Percentiles rank a stretch among this genome's conserved stretches.
Conservation (phyloP, 2,888 invertebrate species). For the Hypomecis atomaria region DNA sequence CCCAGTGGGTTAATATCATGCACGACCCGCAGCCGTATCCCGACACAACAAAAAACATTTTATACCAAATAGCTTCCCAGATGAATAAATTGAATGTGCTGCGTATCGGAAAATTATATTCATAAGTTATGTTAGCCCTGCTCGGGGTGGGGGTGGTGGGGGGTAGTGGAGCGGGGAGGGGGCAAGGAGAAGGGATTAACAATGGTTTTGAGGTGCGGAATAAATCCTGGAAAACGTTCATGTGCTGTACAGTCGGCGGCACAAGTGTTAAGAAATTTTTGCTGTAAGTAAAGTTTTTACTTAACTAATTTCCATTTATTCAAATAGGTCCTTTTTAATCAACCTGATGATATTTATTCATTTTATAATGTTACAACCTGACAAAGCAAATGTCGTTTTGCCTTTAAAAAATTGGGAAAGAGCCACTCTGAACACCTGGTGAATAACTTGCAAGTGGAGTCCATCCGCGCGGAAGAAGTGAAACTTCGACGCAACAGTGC, state of each 20-base stretch:
- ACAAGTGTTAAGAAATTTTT: slow-evolving; percentile 12
- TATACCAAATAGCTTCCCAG: slow-evolving; percentile 35
- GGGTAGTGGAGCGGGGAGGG: slow-evolving; percentile 7
- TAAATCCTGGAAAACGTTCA: slow-evolving; percentile 36
- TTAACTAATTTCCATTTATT: too few species aligned
- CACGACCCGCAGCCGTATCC: slow-evolving; percentile 7
- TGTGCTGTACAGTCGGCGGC: slow-evolving; percentile 17
- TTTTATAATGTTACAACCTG: too few species aligned
- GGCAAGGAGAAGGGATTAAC: slow-evolving; percentile 39
- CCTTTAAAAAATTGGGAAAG: too few species aligned
- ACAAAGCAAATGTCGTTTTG: too few species aligned
- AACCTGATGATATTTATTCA: too few species aligned
- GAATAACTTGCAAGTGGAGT: too few species aligned
- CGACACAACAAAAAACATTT: slow-evolving; percentile 25
- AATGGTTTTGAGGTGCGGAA: slow-evolving; percentile 41
- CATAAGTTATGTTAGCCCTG: slow-evolving; percentile 39
- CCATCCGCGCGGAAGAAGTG: too few species aligned
- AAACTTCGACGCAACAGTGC: too few species aligned
- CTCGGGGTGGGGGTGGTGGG: slow-evolving; percentile 8
- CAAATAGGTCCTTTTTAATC: too few species aligned
- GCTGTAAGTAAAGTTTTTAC: too few species aligned
- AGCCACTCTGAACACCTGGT: too few species aligned
- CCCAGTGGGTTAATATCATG: slow-evolving; percentile 8
- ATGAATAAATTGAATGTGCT: slow-evolving; percentile 36
- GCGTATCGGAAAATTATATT: slow-evolving; percentile 42